phyloP scores from a whole-genome alignment of 2,888 invertebrate species.

The Hydraecia micacea region DNA sequence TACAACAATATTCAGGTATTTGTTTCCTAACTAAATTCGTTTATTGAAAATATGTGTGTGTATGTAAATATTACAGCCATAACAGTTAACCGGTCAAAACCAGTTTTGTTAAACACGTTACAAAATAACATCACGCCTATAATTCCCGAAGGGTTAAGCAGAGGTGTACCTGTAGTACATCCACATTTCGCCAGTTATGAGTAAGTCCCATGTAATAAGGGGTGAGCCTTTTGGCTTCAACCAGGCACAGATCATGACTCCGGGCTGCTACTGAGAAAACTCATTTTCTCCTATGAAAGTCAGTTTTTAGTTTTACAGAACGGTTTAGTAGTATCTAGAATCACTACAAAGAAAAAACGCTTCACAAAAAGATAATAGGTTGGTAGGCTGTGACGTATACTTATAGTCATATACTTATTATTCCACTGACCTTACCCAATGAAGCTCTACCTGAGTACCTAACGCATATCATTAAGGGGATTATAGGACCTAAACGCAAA shows the following conservation, averaged over 20 bases:
- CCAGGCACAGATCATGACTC: neutral
- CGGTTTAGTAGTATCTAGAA: neutral
- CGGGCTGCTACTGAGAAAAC: neutral
- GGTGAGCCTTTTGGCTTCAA: neutral
- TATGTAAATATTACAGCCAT: neutral
- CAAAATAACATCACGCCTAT: neutral
- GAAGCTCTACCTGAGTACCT: constrained; percentile 5
- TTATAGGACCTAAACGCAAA: too few relatives aligned
- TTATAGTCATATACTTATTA: constrained; percentile 1
- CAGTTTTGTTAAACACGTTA: neutral
- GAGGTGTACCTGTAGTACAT: neutral
- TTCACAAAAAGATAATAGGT: neutral
- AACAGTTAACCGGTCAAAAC: neutral
- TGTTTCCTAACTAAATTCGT: constrained; percentile 5
- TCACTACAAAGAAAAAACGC: neutral
- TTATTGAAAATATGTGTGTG: neutral
- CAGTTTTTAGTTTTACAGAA: neutral
- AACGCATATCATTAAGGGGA: neutral
- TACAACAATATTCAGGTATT: neutral
- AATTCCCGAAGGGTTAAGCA: neutral
- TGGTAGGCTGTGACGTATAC: too few relatives aligned
- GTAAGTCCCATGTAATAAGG: neutral
- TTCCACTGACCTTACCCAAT: constrained; percentile 30
- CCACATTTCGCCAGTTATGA: neutral
- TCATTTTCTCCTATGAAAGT: neutral